These are phyloP conservation scores for Sitodiplosis mosellana DNA, from an alignment of 1,140 invertebrate genomes.

Conservation along the genomic window DNA sequence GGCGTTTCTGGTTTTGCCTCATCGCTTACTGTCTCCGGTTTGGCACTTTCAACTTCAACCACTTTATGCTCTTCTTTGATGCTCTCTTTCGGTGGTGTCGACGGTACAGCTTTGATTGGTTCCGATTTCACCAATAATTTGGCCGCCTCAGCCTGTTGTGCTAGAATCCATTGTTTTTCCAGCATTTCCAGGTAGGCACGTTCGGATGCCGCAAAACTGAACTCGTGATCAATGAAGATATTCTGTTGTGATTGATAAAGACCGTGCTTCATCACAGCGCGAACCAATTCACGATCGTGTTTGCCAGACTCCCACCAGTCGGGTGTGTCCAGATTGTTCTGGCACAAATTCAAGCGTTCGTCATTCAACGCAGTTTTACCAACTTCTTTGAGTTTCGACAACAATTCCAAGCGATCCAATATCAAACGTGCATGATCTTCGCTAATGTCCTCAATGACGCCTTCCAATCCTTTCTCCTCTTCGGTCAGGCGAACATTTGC, in stretches of 20 bases:
- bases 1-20: conserved; percentile 12
- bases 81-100: conserved; percentile 29
- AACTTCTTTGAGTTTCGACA: conserved; percentile 81
- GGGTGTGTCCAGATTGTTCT: conserved; percentile 76
- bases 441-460: conserved; percentile 41
- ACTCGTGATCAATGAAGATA: conserved; percentile 79
- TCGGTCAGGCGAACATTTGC: conserved; percentile 60
- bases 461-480: conserved; percentile 51
- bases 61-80: too few species aligned
- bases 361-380: conserved; percentile 74
- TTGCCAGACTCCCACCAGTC: conserved; percentile 91
- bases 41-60: conserved; percentile 26
- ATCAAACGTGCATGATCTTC: conserved; percentile 52
- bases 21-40: conserved; percentile 8
- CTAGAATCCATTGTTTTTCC: conserved; percentile 27
- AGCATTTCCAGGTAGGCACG: conserved; percentile 20
- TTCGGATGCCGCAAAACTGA: conserved; percentile 65
- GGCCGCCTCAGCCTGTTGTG: conserved; percentile 10
- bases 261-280: conserved; percentile 77
- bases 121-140: conserved; percentile 39
- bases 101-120: conserved; percentile 47
- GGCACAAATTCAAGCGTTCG: conserved; percentile 68
- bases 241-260: conserved; percentile 83
- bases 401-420: conserved; percentile 69
- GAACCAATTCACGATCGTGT: conserved; percentile 87